Base-by-base conservation (phyloP, 2,797 vertebrate species). In the Bradypodion pumilum region DNA sequence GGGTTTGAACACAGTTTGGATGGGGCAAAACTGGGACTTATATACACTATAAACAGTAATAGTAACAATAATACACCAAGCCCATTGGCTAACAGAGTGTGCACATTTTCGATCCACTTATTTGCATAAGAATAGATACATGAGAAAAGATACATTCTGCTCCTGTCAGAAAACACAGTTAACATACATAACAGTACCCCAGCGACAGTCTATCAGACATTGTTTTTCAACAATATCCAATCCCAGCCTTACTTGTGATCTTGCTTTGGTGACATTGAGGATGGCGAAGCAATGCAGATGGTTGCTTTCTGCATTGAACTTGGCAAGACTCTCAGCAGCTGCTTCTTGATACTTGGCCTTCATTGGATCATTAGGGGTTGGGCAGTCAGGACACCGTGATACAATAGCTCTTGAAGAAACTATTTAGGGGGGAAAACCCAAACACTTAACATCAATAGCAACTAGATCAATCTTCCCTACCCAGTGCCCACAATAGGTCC, bases 181-280 rank as follows among this genome's bases (percentile, higher is more conserved):
- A n/a, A n/a, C n/a, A n/a, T n/a, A n/a, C n/a, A n/a, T n/a, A n/a
- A n/a, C n/a, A n/a, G n/a, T n/a, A n/a, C n/a, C n/a, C n/a, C n/a
- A n/a, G n/a, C n/a, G n/a, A n/a, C n/a, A n/a, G n/a, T n/a, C n/a
- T n/a, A n/a, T n/a, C n/a, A n/a, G n/a, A n/a, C n/a, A n/a, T n/a
- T n/a, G n/a, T n/a, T n/a, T n/a, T n/a, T 52, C 32, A 83, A 44
- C 29, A 29, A 23, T 25, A 15, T 3, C 15, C 44, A 70, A 7
- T 52, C 27, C 52, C 79, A 80, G 21, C 66, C 89, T 90, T 91
- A 96, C 96, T 94, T 95, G 94, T 62, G 10, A 63, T 44, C 76
- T 89, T 76, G 84, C 91, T 80, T 35, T 90, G 80, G 88, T 94
- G 88, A 96, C 52, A 65, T 87, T 92, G 83, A 91, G 29, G 1